phyloP scores from a whole-genome alignment of 1,140 invertebrate species.

The Drosophila lowei region DNA sequence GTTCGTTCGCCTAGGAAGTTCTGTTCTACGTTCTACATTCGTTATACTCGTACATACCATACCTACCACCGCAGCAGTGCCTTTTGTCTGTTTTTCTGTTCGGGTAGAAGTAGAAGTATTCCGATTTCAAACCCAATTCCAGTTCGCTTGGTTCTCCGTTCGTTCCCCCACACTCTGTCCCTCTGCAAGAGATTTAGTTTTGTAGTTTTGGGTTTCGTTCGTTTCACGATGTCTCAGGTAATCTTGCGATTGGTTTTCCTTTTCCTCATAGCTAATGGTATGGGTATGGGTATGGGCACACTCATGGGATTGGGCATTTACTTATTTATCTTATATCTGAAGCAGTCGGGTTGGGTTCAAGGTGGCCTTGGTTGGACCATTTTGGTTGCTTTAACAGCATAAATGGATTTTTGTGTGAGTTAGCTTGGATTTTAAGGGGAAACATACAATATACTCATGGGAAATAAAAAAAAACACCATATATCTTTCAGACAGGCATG shows the following conservation, averaged over 20 bases:
- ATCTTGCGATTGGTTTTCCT: constrained; percentile 67
- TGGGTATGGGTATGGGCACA: constrained; percentile 33
- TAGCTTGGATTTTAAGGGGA: too few relatives aligned
- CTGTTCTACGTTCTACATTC: constrained; percentile 45
- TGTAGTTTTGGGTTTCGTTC: constrained; percentile 60
- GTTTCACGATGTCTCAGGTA: constrained; percentile 49
- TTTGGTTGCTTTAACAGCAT: constrained; percentile 28
- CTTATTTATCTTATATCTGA: constrained; percentile 55
- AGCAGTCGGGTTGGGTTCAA: constrained; percentile 43
- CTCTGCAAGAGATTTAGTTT: constrained; percentile 36
- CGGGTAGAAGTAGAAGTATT: constrained; percentile 13
- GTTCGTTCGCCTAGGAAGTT: constrained; percentile 48
- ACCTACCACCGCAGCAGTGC: constrained; percentile 1
- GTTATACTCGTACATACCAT: not conserved
- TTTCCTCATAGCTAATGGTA: constrained; percentile 38
- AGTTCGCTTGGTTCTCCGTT: constrained; percentile 28
- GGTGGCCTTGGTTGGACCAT: constrained; percentile 45
- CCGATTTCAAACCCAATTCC: not conserved
- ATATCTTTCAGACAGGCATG: not conserved
- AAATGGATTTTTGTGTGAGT: constrained; percentile 13
- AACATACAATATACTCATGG: constrained; percentile 15
- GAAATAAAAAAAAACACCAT: constrained; percentile 33
- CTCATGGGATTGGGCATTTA: constrained; percentile 31
- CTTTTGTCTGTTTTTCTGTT: constrained; percentile 14
- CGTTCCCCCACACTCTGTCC: not conserved